Evolutionary conservation across 2,888 invertebrate species (phyloP).

Genomic region (Liodrosophila aerea): DNA sequence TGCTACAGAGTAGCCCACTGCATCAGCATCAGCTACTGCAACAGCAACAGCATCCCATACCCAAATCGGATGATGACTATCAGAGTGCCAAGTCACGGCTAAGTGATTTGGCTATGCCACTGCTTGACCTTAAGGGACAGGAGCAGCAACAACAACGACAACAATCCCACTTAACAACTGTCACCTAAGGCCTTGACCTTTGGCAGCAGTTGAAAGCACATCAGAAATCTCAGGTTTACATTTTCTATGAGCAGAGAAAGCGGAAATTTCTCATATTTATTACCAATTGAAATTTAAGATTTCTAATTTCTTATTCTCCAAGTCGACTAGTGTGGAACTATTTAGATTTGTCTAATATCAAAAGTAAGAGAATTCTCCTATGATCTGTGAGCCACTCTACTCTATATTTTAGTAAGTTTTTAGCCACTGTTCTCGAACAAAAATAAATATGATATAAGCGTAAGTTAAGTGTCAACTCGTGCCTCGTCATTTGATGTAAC

Average conservation of each 20-base stretch:
- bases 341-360: too few species aligned
- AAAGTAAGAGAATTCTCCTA: not conserved
- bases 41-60: conserved; percentile 35
- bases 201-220: not conserved
- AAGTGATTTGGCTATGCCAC: conserved; percentile 72
- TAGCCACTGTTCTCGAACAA: conserved; percentile 27
- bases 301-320: too few species aligned
- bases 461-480: conserved; percentile 55
- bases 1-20: conserved; percentile 60
- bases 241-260: conserved; percentile 38
- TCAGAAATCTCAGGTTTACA: conserved; percentile 72
- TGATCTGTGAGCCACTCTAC: not conserved
- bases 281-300: not conserved
- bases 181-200: conserved; percentile 33
- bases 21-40: too few species aligned
- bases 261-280: too few species aligned
- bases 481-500: conserved; percentile 55
- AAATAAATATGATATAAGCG: conserved; percentile 42
- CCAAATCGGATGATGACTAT: conserved; percentile 77
- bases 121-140: conserved; percentile 50
- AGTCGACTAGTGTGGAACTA: too few species aligned
- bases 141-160: conserved; percentile 17
- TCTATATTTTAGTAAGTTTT: too few species aligned
- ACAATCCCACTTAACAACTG: conserved; percentile 27
- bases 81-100: conserved; percentile 79